Evolutionary conservation across 2,797 vertebrate genomes (phyloP).

Genomic region (Oreochromis mossambicus): DNA sequence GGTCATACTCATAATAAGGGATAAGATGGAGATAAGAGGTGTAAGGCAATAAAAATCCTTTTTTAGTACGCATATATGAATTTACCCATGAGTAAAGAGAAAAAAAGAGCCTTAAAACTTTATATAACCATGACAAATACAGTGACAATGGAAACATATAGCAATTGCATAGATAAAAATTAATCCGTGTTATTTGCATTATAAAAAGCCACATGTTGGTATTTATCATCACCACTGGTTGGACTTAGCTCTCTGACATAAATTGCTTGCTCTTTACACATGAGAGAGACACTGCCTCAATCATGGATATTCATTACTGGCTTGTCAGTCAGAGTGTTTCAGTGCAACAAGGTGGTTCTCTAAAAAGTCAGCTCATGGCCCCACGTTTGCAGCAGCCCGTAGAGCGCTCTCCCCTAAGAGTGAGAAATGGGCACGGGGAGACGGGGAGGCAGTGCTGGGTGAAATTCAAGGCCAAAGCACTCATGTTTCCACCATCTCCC

Average conservation of each 20-base stretch:
- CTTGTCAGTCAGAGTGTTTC: slow-evolving; percentile 1
- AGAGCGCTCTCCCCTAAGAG: slow-evolving; percentile 38
- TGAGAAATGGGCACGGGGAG: slow-evolving; percentile 60
- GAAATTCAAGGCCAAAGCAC: slow-evolving; percentile 70
- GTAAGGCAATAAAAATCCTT: not conserved
- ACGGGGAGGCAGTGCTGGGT: slow-evolving; percentile 52
- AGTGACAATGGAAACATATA: not conserved
- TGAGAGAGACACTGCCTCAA: not conserved
- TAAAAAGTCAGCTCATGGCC: slow-evolving; percentile 40
- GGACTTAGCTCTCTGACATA: not conserved
- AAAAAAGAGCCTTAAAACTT: not conserved
- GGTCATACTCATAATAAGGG: not conserved
- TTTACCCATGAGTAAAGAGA: not conserved
- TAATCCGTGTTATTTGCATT: not conserved
- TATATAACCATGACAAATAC: not conserved
- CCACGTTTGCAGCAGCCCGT: slow-evolving; percentile 19
- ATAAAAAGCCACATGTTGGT: not conserved
- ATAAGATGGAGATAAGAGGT: not conserved
- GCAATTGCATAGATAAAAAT: not conserved
- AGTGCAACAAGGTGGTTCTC: slow-evolving; percentile 29
- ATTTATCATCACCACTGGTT: not conserved
- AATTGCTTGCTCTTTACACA: slow-evolving; percentile 17
- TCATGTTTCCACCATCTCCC: slow-evolving; percentile 58
- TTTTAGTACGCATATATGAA: not conserved
- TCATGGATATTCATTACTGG: not conserved